Evolutionary conservation across 2,888 invertebrate genomes (phyloP), one percentile per base, ranked within the genome.

Genomic region (Selenia dentaria): DNA sequence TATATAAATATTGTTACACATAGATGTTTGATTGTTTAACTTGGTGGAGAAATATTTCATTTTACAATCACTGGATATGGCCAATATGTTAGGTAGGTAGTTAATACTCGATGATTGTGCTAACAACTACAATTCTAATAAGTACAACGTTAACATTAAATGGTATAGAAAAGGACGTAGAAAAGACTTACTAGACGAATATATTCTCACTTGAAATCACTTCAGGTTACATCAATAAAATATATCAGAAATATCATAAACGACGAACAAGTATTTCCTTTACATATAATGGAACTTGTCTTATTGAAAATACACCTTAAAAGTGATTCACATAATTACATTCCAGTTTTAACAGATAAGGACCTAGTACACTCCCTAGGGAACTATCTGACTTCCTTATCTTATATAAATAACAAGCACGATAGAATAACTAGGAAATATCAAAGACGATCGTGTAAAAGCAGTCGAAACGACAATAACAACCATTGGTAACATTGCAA

Each of bases 121-220:
- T n/a, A n/a, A n/a, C n/a, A n/a, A n/a, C n/a, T n/a, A n/a, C n/a
- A 39, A 51, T 48, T 52, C 47, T 57, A 59, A 58, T 54, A 22
- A 8, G 22, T 22, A 65, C 75, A 88, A 88, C 83, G 76, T 79
- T 88, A 87, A 89, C 88, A 79, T 83, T 87, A 85, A 86, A 86
- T 71, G 75, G 78, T 83, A 81, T 87, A 87, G 88, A 88, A 89
- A 90, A 88, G 75, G 85, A 74, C 72, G 79, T 89, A 89, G 90
- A 89, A 88, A 89, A 88, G 82, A 71, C 81, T 77, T 82, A 81
- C 43, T 62, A 82, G 74, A 74, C 74, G 62, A 74, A 68, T 75
- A 78, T 46, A 40, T 63, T 89, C 89, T 90, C 90, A 90, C 89
- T 90, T 74, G 76, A 81, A 83, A 89, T 89, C 89, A 89, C 90